These are phyloP conservation scores for Daktulosphaira vitifoliae DNA, from an alignment of 1,140 invertebrate genomes.

Conservation along the genomic window DNA sequence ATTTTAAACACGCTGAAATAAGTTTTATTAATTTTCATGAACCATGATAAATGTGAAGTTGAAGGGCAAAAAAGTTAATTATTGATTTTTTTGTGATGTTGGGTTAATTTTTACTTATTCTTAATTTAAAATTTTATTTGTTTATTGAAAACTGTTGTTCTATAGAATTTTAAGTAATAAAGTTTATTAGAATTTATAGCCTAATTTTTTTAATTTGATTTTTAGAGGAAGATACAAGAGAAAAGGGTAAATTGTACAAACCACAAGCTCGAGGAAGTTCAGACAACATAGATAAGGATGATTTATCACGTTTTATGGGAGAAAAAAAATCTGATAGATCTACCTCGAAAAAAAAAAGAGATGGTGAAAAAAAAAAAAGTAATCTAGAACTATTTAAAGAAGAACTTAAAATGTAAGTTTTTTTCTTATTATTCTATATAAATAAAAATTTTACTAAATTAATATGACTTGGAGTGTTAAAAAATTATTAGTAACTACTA, in stretches of 20 bases:
- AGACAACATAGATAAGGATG: conserved; percentile 16
- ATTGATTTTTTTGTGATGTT: not conserved
- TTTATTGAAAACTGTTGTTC: not conserved
- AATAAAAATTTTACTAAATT: conserved; percentile 42
- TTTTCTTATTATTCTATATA: not conserved
- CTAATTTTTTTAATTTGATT: conserved; percentile 37
- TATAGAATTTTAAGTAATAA: conserved; percentile 15
- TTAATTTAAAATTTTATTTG: not conserved
- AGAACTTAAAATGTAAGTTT: conserved; percentile 70
- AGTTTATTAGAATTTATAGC: too few relatives aligned
- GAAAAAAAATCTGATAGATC: conserved; percentile 54
- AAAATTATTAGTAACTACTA: too few relatives aligned
- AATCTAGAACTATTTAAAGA: conserved; percentile 97
- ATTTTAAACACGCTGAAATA: too few relatives aligned
- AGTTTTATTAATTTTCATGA: too few relatives aligned
- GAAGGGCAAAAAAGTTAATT: conserved; percentile 9
- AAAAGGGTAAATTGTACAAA: conserved; percentile 88
- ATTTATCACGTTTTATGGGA: conserved; percentile 41
- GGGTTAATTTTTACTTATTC: conserved; percentile 33
- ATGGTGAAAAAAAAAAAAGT: conserved; percentile 86
- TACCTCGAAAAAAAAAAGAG: conserved; percentile 67
- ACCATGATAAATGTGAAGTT: too few relatives aligned
- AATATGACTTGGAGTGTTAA: conserved; percentile 36
- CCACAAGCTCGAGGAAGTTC: conserved; percentile 49
- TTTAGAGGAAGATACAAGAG: conserved; percentile 79